phyloP scores from a whole-genome alignment of 1,140 invertebrate genomes.

The Calycopis cecrops region DNA sequence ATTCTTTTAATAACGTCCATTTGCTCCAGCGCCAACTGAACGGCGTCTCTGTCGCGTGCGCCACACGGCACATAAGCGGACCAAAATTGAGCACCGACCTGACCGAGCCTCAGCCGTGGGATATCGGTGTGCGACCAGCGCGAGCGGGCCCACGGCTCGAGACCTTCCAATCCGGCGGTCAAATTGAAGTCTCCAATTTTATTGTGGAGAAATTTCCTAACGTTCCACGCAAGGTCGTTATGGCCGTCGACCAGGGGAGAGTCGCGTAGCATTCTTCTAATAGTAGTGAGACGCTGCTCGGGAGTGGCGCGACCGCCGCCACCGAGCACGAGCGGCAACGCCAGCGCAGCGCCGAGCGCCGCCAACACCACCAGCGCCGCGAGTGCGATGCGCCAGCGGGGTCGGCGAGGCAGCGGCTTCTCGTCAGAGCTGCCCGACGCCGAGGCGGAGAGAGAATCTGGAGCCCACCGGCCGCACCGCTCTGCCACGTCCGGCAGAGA shows the following conservation, averaged over 20 bases:
- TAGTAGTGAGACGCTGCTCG: slow-evolving; percentile 75
- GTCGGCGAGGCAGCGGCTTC: slow-evolving; percentile 60
- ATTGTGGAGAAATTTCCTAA: slow-evolving; percentile 88
- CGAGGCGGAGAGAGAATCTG: slow-evolving; percentile 64
- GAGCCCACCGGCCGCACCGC: slow-evolving; percentile 68
- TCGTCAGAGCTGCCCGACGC: slow-evolving; percentile 70
- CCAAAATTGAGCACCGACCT: slow-evolving; percentile 89
- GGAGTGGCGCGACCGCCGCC: slow-evolving; percentile 74
- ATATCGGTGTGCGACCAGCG: slow-evolving; percentile 94
- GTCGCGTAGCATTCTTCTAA: slow-evolving; percentile 76
- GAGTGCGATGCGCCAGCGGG: slow-evolving; percentile 65
- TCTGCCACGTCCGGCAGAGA: slow-evolving; percentile 72
- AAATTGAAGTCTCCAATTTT: slow-evolving; percentile 87
- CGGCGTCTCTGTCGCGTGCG: slow-evolving; percentile 88
- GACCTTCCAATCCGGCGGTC: slow-evolving; percentile 81
- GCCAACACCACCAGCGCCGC: slow-evolving; percentile 60
- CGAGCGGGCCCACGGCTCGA: slow-evolving; percentile 87
- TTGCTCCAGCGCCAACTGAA: slow-evolving; percentile 90
- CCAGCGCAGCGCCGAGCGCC: slow-evolving; percentile 62
- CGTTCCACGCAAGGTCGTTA: slow-evolving; percentile 92
- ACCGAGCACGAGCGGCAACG: slow-evolving; percentile 63
- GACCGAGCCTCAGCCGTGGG: slow-evolving; percentile 85
- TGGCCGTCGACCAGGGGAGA: slow-evolving; percentile 83
- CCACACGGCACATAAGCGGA: slow-evolving; percentile 91
- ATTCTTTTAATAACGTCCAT: slow-evolving; percentile 92